Percentiles rank a stretch among this genome's conserved stretches.
These are phyloP conservation scores for Poeciliopsis turrubarensis DNA, from an alignment of 2,113 vertebrate species.

Conservation along the genomic window DNA sequence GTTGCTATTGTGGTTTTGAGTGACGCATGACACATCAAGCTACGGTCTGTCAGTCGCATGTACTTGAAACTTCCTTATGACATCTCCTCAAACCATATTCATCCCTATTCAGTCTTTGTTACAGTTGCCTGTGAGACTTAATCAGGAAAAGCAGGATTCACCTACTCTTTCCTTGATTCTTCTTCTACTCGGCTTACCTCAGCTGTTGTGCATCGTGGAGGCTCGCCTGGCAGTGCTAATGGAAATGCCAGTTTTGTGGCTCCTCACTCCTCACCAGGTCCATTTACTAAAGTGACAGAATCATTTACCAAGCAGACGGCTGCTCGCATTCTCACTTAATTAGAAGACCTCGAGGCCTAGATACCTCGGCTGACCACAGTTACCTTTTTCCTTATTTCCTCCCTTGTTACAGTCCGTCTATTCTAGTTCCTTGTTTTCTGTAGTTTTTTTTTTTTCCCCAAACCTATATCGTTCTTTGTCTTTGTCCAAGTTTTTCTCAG, in stretches of 20 bases:
- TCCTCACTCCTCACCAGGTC: constrained; percentile 79
- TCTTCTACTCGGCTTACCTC: constrained; percentile 9
- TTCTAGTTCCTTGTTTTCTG: constrained; percentile 49
- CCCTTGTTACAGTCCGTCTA: constrained; percentile 27
- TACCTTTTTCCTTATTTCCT: constrained; percentile 42
- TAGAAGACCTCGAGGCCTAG: constrained; percentile 80
- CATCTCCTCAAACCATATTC: not conserved
- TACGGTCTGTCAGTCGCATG: not conserved
- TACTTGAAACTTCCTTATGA: not conserved
- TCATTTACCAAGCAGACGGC: constrained; percentile 80
- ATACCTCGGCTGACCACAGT: constrained; percentile 66
- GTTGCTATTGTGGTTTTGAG: no score
- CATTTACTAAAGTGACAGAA: constrained; percentile 86
- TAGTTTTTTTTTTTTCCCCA: constrained; percentile 49
- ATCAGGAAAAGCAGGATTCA: constrained; percentile 50
- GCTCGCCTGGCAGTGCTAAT: constrained; percentile 70
- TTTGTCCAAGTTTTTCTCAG: constrained; percentile 42
- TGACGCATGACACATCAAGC: no score
- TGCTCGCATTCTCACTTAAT: constrained; percentile 82
- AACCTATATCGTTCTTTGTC: constrained; percentile 32
- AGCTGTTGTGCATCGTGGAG: constrained; percentile 50
- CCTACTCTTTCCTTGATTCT: not conserved
- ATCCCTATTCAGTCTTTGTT: not conserved
- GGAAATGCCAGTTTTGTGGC: constrained; percentile 78
- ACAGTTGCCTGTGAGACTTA: constrained; percentile 17